A percentile compares a stretch with the other conserved stretches of the same genome.
These are phyloP conservation scores for Monopis laevigella DNA, from an alignment of 2,888 invertebrate species.

Conservation along the genomic window DNA sequence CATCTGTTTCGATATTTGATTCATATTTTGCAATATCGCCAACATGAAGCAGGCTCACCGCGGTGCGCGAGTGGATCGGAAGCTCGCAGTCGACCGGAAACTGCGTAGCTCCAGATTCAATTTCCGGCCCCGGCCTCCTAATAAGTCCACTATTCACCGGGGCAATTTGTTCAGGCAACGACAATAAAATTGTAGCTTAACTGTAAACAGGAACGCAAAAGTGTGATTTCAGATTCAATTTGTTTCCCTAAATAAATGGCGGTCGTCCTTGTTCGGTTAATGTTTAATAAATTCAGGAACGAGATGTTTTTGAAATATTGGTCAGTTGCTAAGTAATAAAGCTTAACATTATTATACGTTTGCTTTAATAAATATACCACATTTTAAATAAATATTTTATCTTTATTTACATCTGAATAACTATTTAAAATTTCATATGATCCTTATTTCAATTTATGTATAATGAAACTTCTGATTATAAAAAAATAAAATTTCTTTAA, in stretches of 20 bases:
- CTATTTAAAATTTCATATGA: too few relatives aligned
- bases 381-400: too few relatives aligned
- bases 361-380: too few relatives aligned
- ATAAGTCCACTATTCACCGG: conserved; percentile 52
- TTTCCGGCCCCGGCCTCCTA: conserved; percentile 55
- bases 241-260: neutral
- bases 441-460: too few relatives aligned
- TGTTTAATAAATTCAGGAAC: too few relatives aligned
- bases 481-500: too few relatives aligned
- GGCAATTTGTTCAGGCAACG: conserved; percentile 29
- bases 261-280: too few relatives aligned
- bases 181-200: conserved; percentile 11
- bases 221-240: conserved; percentile 4
- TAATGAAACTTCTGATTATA: too few relatives aligned
- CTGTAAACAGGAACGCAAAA: conserved; percentile 7
- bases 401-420: too few relatives aligned
- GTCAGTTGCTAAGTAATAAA: too few relatives aligned
- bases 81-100: conserved; percentile 47
- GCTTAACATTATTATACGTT: too few relatives aligned
- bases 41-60: conserved; percentile 1
- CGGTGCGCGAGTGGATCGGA: conserved; percentile 32
- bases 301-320: too few relatives aligned
- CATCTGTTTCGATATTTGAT: neutral
- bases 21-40: conserved; percentile 7
- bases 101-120: conserved; percentile 62